Evolutionary conservation across 2,888 invertebrate genomes (phyloP).

Genomic region (Lucinisca nassula): DNA sequence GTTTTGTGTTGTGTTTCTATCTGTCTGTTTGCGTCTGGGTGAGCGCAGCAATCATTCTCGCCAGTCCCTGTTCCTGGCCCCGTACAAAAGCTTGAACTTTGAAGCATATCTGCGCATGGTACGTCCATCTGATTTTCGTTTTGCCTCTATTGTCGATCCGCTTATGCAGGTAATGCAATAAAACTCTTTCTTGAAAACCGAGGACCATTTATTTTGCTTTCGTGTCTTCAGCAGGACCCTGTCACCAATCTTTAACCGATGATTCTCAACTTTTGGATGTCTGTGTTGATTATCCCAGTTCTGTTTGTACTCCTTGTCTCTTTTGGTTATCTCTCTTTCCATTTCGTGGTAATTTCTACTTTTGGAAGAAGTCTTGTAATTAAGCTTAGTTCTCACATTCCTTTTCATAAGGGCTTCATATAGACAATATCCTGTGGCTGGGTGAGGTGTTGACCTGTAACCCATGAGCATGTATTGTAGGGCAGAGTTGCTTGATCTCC

Average conservation of each 20-base stretch:
- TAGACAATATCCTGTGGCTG: too few species aligned
- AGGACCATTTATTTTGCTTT: conserved; percentile 23
- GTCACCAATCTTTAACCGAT: conserved; percentile 10
- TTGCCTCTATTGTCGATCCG: conserved; percentile 35
- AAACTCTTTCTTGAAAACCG: too few species aligned
- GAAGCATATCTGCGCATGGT: neutral
- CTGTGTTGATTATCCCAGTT: conserved; percentile 14
- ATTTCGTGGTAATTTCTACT: neutral
- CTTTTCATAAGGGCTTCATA: too few species aligned
- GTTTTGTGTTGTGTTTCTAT: too few species aligned
- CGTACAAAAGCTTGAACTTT: neutral
- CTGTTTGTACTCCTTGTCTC: conserved; percentile 30
- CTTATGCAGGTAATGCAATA: conserved; percentile 18
- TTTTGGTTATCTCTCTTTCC: neutral
- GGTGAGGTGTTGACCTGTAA: too few species aligned
- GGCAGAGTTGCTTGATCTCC: neutral
- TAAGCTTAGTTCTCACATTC: conserved; percentile 33
- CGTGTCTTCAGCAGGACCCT: conserved; percentile 26
- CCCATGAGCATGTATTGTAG: neutral
- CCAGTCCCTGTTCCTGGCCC: neutral
- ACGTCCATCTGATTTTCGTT: conserved; percentile 36
- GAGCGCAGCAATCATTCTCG: too few species aligned
- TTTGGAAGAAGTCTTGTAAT: neutral
- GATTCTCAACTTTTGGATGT: neutral
- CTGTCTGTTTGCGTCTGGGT: too few species aligned